Base-by-base conservation (phyloP, 2,888 invertebrate genomes). In the Cheilosia grossa region DNA sequence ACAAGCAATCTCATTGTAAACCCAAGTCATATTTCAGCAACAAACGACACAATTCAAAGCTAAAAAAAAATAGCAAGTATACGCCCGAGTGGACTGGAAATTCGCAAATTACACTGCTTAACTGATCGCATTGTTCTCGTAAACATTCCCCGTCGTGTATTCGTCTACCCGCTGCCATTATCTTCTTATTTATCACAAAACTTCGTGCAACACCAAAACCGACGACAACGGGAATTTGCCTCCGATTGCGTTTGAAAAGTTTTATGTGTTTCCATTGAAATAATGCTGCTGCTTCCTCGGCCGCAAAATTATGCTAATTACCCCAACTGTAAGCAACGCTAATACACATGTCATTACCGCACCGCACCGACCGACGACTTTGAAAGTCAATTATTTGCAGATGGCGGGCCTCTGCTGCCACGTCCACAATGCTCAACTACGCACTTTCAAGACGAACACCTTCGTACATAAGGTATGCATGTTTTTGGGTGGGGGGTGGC, bases 261-360 rank as follows among this genome's bases (percentile, higher is more conserved):
- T 70, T 70, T 40, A 72, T 66, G 40, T 54, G 42, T 27, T 53
- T 70, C 75, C 63, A 54, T 37, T 66, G 21, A 19, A 47, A 67
- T 67, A 82, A 77, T 54, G 49, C 72, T 59, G 59, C 42, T 59
- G 56, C 67, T 27, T 54, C 33, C n/a, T 51, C n/a, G 17, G 1
- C n/a, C 51, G 37, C 37, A 58, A 63, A 74, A 79, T 74, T 74
- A 83, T 79, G 82, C 73, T 83, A 83, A 83, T 83, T 83, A 79
- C 69, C 63, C 21, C 17, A 58, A 63, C 37, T 40, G 67, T 61
- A 40, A 33, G 51, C 58, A 67, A 67, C 47, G n/a, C 44, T 78
- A 42, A 78, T 63, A 56, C 73, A 42, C 67, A 19, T 54, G 67
- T 69, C 73, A 78, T 78, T 63, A 82, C 73, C 61, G 49, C 37